These are phyloP conservation scores for Cryptops parisi DNA, from an alignment of 2,888 invertebrate species.

Conservation along the genomic window DNA sequence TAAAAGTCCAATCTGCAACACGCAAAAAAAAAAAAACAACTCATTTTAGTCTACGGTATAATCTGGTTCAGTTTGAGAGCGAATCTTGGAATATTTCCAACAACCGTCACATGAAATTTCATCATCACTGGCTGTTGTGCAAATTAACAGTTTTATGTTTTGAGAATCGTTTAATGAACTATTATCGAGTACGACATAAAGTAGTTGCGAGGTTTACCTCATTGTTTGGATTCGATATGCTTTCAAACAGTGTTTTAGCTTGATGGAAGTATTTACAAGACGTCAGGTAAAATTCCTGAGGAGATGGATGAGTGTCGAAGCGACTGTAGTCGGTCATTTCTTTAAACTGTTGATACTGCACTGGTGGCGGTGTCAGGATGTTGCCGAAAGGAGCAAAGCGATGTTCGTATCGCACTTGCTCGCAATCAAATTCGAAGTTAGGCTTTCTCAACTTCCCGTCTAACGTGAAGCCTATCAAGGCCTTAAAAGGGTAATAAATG, in stretches of 20 bases:
- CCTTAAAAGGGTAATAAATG: slow-evolving; percentile 39
- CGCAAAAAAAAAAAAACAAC: too few species aligned
- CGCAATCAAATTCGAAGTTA: slow-evolving; percentile 77
- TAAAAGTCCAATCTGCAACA: slow-evolving; percentile 37
- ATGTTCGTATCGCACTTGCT: slow-evolving; percentile 87
- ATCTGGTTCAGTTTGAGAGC: too few species aligned
- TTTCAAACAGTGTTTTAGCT: slow-evolving; percentile 70
- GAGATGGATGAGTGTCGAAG: slow-evolving; percentile 25
- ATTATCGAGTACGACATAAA: neutral
- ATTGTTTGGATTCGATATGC: slow-evolving; percentile 61
- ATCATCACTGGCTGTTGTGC: too few species aligned
- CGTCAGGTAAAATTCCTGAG: slow-evolving; percentile 45
- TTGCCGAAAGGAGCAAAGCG: slow-evolving; percentile 79
- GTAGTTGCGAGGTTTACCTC: slow-evolving; percentile 41
- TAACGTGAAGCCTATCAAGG: slow-evolving; percentile 74
- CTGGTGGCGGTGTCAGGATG: slow-evolving; percentile 74
- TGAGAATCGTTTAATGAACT: too few species aligned
- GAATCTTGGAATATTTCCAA: too few species aligned
- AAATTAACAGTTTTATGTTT: too few species aligned
- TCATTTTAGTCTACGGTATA: too few species aligned
- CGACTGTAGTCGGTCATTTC: slow-evolving; percentile 50
- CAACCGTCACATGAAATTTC: too few species aligned
- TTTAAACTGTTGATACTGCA: slow-evolving; percentile 75
- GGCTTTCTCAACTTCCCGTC: slow-evolving; percentile 73
- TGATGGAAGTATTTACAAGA: slow-evolving; percentile 88